Evolutionary conservation across 2,797 vertebrate species (phyloP).

Genomic region (Oreochromis grahami): DNA sequence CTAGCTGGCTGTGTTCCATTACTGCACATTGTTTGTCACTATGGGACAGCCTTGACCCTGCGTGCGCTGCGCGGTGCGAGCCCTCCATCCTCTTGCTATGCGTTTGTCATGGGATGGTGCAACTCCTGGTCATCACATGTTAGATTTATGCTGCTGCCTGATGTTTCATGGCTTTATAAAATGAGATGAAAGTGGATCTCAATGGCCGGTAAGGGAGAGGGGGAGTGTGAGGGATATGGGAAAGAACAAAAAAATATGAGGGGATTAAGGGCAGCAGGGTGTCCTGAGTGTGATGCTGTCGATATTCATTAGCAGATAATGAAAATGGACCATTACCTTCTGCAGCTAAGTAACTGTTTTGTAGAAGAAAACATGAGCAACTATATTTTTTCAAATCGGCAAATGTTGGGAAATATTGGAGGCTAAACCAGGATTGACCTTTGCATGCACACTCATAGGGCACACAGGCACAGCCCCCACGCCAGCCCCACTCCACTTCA

Average conservation of each 20-base stretch:
- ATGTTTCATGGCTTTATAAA: slow-evolving; percentile 67
- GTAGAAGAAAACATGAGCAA: slow-evolving; percentile 11
- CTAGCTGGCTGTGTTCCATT: neutral
- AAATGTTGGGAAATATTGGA: slow-evolving; percentile 13
- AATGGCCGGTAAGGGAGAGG: neutral
- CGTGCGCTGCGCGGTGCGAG: neutral
- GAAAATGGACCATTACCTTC: slow-evolving; percentile 16
- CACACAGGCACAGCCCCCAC: neutral
- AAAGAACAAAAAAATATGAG: neutral
- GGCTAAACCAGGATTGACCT: slow-evolving; percentile 54
- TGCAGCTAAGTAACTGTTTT: neutral
- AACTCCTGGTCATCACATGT: slow-evolving; percentile 37
- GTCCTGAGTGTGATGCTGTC: neutral
- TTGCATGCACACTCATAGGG: neutral
- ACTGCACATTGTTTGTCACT: neutral
- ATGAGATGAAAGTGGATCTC: slow-evolving; percentile 59
- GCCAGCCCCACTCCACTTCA: neutral
- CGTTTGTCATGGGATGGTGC: slow-evolving; percentile 4
- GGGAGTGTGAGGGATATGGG: neutral
- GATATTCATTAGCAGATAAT: slow-evolving; percentile 8
- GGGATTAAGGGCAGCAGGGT: neutral
- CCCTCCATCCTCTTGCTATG: slow-evolving; percentile 1
- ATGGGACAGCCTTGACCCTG: slow-evolving; percentile 17
- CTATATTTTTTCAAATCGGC: slow-evolving; percentile 7
- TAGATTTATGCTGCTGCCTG: slow-evolving; percentile 53